A percentile compares a stretch with the other conserved stretches of the same genome.
Conservation (phyloP, 2,797 vertebrate species). For the Esox masquinongy region DNA sequence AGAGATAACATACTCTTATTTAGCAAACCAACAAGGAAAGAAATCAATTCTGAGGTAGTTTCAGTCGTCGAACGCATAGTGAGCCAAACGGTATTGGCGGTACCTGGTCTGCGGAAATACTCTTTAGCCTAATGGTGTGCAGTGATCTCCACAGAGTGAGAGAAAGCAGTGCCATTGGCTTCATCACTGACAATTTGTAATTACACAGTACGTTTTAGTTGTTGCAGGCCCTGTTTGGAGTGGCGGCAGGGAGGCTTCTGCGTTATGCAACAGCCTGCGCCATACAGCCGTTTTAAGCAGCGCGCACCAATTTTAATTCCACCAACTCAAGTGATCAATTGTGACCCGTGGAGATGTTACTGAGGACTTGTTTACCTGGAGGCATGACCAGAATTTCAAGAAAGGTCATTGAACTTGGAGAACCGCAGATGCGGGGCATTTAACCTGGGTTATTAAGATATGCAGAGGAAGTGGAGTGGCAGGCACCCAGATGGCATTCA, state of each 20-base stretch:
- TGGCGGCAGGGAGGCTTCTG: conserved; percentile 23
- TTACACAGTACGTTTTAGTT: conserved; percentile 25
- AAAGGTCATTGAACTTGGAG: conserved; percentile 8
- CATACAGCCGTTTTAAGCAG: conserved; percentile 34
- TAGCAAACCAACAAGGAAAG: neutral
- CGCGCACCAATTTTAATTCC: conserved; percentile 16
- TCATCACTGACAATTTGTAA: conserved; percentile 23
- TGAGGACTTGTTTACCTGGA: conserved; percentile 30
- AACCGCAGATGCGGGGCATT: neutral
- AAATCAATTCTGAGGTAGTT: neutral
- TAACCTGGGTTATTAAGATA: neutral
- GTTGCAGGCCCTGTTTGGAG: conserved; percentile 32
- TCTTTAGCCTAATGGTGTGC: neutral
- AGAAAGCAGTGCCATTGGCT: conserved; percentile 17
- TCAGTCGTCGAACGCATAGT: neutral
- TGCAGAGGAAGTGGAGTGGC: neutral
- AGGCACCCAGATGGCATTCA: neutral
- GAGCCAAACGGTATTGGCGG: neutral
- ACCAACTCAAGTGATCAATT: conserved; percentile 27
- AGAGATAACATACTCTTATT: neutral
- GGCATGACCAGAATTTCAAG: conserved; percentile 28
- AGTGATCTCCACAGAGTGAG: neutral
- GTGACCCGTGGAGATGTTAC: conserved; percentile 30
- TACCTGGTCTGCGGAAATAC: neutral
- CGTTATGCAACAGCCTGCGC: conserved; percentile 39